Evolutionary conservation across 1,140 invertebrate species (phyloP).

Genomic region (Sycophaga agraensis): DNA sequence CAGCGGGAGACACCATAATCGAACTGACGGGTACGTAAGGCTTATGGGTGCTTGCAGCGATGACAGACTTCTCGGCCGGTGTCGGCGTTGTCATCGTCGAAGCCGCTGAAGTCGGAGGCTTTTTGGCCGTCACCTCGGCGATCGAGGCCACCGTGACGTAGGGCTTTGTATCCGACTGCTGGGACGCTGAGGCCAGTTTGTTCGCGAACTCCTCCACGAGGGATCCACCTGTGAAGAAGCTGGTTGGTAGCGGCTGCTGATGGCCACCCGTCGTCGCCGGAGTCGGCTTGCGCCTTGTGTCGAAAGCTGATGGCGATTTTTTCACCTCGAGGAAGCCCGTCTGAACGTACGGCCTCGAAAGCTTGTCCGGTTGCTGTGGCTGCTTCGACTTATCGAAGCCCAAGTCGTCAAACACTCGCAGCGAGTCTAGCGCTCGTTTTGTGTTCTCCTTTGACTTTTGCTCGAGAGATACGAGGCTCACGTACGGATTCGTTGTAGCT

Average conservation of each 20-base stretch:
- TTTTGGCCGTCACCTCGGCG: slow-evolving; percentile 31
- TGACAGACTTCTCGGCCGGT: too few relatives aligned
- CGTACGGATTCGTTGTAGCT: slow-evolving; percentile 38
- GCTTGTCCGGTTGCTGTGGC: slow-evolving; percentile 6
- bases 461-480: slow-evolving; percentile 41
- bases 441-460: slow-evolving; percentile 34
- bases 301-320: slow-evolving; percentile 26
- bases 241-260: slow-evolving; percentile 33
- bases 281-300: slow-evolving; percentile 14
- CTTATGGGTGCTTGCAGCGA: slow-evolving; percentile 25
- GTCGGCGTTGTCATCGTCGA: too few relatives aligned
- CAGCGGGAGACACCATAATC: slow-evolving; percentile 1
- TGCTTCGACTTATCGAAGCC: slow-evolving; percentile 13
- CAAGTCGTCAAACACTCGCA: slow-evolving; percentile 17
- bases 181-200: background rate
- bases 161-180: slow-evolving; percentile 24
- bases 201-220: slow-evolving; percentile 8
- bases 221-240: slow-evolving; percentile 13
- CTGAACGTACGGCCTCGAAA: slow-evolving; percentile 45
- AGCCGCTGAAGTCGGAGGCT: background rate
- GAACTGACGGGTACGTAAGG: slow-evolving; percentile 37
- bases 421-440: background rate
- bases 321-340: slow-evolving; percentile 33
- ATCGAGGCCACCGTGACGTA: slow-evolving; percentile 45
- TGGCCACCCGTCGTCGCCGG: too few relatives aligned